A percentile compares a stretch with the other conserved stretches of the same genome.
These are phyloP conservation scores for Neoniphon sammara DNA, from an alignment of 2,797 vertebrate genomes.

Conservation along the genomic window DNA sequence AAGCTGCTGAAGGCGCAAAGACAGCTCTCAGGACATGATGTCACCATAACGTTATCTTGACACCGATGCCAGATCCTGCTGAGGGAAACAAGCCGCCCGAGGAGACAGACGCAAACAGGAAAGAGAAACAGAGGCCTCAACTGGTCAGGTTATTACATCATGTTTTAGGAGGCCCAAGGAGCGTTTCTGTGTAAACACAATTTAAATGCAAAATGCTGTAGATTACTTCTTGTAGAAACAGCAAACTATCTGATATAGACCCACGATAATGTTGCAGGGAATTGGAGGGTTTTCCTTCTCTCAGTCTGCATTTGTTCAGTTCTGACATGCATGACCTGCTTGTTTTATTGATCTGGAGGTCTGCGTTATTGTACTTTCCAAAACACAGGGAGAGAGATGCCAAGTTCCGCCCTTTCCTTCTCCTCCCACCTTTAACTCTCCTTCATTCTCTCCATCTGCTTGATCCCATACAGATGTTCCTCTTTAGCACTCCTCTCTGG, in stretches of 20 bases:
- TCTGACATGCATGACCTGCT: constrained; percentile 33
- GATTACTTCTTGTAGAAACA: constrained; percentile 8
- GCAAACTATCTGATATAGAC: constrained; percentile 1
- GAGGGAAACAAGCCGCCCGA: constrained; percentile 30
- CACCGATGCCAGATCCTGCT: constrained; percentile 7
- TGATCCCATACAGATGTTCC: constrained; percentile 80
- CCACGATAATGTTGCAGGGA: neutral
- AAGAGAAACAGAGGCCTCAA: constrained; percentile 28
- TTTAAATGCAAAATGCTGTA: constrained; percentile 10
- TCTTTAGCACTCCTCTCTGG: constrained; percentile 70
- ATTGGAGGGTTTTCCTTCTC: neutral
- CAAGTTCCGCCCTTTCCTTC: constrained; percentile 45
- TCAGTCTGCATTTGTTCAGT: constrained; percentile 9
- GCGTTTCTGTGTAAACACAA: constrained; percentile 42
- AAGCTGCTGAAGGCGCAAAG: neutral
- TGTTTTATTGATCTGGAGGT: constrained; percentile 46
- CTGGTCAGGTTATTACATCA: constrained; percentile 31
- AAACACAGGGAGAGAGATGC: constrained; percentile 38
- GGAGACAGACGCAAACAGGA: constrained; percentile 42
- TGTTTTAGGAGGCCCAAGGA: constrained; percentile 40
- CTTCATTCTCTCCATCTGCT: constrained; percentile 59
- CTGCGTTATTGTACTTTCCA: constrained; percentile 41
- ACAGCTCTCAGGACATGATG: constrained; percentile 36
- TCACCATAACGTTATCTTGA: constrained; percentile 26
- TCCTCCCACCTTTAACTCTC: constrained; percentile 61